Base-by-base conservation (phyloP, 2,113 vertebrate genomes). In the Pelvicachromis taeniatus region DNA sequence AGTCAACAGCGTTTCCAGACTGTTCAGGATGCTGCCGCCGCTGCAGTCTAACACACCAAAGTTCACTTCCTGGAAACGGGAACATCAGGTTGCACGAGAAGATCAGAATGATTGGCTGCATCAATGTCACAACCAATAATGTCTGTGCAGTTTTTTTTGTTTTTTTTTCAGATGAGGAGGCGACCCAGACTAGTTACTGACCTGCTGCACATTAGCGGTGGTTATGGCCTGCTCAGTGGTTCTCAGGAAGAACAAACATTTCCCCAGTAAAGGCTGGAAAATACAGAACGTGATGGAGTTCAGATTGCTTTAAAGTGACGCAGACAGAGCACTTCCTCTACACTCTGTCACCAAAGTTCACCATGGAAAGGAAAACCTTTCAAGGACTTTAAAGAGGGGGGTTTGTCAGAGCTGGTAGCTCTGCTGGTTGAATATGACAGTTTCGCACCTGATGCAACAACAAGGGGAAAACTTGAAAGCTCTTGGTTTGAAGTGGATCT, bases 181-280 rank as follows among this genome's bases (percentile, higher is more conserved):
- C 4, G 6, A n/a, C 17, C 50, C 19, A 4, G 19, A 4, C 8
- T 9, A 53, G 40, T 7, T 7, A 90, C 95, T 93, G 80, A 97
- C 97, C 96, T 97, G 96, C 14, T 94, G 95, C 12, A 97, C 9
- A 75, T 96, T 97, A 38, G 96, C 95, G 31, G 94, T 87, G 63
- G 95, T 96, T 89, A 97, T 88, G 38, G 89, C 77, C 91, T 95
- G 95, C 73, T 96, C 93, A 3, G 95, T 95, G 54, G 88, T 94
- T 75, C 96, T 96, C 75, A 97, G 88, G 85, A 97, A 97, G 95
- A 97, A 97, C 17, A 96, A 93, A 89, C 96, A 97, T 17, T 70
- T 95, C 78, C 96, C 97, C 50, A 88, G 92, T 68, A 97, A 85
- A 52, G 92, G 91, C 97, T 97, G 87, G 2, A 77, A 87, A 12